Conservation (phyloP, 2,113 vertebrate genomes). For the Lycocorax pyrrhopterus region DNA sequence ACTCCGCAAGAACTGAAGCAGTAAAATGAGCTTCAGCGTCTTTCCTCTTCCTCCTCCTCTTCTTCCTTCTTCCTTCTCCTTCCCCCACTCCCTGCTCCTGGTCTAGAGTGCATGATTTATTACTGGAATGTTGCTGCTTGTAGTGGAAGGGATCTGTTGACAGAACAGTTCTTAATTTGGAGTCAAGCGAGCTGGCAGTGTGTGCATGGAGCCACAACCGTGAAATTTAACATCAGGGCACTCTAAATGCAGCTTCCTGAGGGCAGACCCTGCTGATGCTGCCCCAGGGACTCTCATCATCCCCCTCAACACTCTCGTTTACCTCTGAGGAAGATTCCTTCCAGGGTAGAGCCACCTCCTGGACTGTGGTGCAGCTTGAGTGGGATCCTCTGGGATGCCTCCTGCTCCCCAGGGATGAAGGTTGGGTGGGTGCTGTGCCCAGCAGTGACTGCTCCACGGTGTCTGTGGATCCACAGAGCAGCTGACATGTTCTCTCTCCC, state of each 20-base stretch:
- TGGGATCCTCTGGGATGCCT: fast-evolving
- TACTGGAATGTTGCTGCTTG: neutral
- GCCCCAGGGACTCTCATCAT: neutral
- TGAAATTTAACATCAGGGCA: neutral
- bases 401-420: fast-evolving
- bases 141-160: neutral
- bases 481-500: neutral
- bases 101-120: neutral
- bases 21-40: slow-evolving; percentile 1
- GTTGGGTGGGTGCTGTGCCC: too few relatives aligned
- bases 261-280: neutral
- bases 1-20: neutral
- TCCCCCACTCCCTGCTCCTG: neutral
- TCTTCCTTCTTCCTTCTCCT: neutral
- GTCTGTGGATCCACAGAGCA: fast-evolving
- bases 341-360: neutral
- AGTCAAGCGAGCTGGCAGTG: fast-evolving
- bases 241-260: neutral
- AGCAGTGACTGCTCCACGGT: fast-evolving
- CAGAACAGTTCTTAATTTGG: neutral
- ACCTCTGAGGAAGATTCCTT: neutral
- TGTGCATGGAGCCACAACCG: fast-evolving
- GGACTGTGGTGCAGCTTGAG: fast-evolving
- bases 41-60: neutral
- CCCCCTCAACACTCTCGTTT: neutral